phyloP scores from a whole-genome alignment of 2,113 vertebrate species.

The Cygnus atratus region DNA sequence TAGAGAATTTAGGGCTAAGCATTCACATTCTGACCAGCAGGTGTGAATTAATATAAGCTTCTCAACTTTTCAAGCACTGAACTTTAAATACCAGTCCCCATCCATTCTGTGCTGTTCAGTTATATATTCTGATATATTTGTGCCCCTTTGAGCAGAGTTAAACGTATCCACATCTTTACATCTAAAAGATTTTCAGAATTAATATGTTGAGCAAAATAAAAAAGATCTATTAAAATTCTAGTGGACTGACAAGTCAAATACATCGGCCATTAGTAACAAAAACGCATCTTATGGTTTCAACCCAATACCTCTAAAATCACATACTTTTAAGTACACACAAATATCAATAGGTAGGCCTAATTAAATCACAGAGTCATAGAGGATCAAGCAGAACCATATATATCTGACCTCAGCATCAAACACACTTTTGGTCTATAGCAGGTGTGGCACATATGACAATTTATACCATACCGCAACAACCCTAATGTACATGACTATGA shows the following conservation, averaged over 20 bases:
- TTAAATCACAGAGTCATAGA: not conserved
- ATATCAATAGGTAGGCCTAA: not conserved
- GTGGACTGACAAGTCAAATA: not conserved
- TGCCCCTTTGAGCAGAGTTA: not conserved
- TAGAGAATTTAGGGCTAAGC: not conserved
- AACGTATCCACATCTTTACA: not conserved
- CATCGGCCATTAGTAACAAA: not conserved
- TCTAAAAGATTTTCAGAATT: not conserved
- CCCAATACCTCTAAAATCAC: not conserved
- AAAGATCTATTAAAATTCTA: not conserved
- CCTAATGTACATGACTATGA: not conserved
- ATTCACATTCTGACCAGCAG: not conserved
- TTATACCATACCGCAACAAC: not conserved
- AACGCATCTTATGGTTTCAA: not conserved
- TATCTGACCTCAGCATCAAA: not conserved
- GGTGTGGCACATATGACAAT: accelerated
- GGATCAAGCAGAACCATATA: not conserved
- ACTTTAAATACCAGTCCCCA: not conserved
- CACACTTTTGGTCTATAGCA: not conserved
- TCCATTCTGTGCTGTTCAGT: not conserved
- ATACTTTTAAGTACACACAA: not conserved
- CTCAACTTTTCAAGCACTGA: not conserved
- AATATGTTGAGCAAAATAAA: not conserved
- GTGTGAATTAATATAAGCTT: not conserved
- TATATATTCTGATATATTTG: not conserved